phyloP scores from a whole-genome alignment of 2,888 invertebrate species.

The Drosophila neonasuta region DNA sequence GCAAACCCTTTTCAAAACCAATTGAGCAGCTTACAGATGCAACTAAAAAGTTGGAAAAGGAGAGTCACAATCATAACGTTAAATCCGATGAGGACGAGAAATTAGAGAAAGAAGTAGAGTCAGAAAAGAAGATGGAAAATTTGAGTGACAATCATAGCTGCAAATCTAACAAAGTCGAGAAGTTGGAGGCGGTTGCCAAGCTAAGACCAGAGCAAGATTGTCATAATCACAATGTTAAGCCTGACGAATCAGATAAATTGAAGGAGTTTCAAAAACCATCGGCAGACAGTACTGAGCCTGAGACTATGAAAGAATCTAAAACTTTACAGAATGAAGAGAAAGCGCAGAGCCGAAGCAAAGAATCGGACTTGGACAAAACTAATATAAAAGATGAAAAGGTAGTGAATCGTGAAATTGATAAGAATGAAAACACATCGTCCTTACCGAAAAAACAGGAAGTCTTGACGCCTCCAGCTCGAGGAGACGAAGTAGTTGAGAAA shows the following conservation, averaged over 20 bases:
- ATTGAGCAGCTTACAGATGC: constrained; percentile 36
- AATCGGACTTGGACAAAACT: constrained; percentile 8
- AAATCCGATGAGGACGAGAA: constrained; percentile 50
- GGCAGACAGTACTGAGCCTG: constrained; percentile 43
- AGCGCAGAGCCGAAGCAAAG: constrained; percentile 45
- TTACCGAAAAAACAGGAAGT: not conserved
- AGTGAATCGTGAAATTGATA: not conserved
- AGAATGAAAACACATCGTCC: not conserved
- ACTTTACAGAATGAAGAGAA: constrained; percentile 64
- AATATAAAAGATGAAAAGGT: not conserved
- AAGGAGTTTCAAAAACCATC: constrained; percentile 11
- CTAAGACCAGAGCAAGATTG: constrained; percentile 54
- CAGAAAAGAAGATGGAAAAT: constrained; percentile 51
- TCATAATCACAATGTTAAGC: constrained; percentile 55
- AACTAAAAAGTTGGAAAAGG: constrained; percentile 54
- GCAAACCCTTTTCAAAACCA: not conserved
- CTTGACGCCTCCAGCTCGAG: not conserved
- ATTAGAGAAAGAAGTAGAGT: not conserved
- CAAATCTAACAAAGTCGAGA: constrained; percentile 44
- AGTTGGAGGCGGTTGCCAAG: constrained; percentile 38
- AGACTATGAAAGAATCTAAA: constrained; percentile 62
- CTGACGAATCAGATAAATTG: constrained; percentile 44
- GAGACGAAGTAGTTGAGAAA: constrained; percentile 4
- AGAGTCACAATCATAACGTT: constrained; percentile 57
- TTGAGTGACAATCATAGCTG: constrained; percentile 56